Conservation (phyloP, 2,888 invertebrate genomes). For the Elysia crispata region DNA sequence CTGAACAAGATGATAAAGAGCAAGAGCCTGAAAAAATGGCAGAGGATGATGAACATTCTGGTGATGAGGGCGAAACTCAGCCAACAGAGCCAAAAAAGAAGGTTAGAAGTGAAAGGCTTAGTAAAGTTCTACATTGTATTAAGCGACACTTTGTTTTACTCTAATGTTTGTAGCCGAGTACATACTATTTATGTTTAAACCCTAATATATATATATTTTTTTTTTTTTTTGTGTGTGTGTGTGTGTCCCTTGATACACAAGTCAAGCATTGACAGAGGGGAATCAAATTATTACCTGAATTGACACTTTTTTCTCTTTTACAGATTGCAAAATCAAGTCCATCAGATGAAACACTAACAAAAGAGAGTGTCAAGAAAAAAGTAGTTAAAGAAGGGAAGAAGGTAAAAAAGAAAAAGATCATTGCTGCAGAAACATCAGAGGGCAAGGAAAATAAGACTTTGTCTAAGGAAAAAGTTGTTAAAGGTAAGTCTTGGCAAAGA, state of each 20-base stretch:
- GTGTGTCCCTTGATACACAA: no score
- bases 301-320: no score
- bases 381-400: constrained; percentile 21
- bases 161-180: no score
- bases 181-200: no score
- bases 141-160: no score
- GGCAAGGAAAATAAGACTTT: constrained; percentile 29
- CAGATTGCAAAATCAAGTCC: no score
- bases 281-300: no score
- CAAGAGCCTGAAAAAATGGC: background rate
- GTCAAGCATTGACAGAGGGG: no score
- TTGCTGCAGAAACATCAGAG: background rate
- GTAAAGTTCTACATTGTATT: no score
- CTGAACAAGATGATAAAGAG: constrained; percentile 14
- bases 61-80: constrained; percentile 15
- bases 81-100: background rate
- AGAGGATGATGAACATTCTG: background rate
- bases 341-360: constrained; percentile 18
- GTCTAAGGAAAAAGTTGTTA: background rate
- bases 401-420: constrained; percentile 19
- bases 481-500: constrained; percentile 5
- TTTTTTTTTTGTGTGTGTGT: no score
- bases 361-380: constrained; percentile 30
- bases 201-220: no score
- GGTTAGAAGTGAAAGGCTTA: background rate